Evolutionary conservation across 2,113 vertebrate genomes (phyloP).

Genomic region (Sceloporus tristichus): DNA sequence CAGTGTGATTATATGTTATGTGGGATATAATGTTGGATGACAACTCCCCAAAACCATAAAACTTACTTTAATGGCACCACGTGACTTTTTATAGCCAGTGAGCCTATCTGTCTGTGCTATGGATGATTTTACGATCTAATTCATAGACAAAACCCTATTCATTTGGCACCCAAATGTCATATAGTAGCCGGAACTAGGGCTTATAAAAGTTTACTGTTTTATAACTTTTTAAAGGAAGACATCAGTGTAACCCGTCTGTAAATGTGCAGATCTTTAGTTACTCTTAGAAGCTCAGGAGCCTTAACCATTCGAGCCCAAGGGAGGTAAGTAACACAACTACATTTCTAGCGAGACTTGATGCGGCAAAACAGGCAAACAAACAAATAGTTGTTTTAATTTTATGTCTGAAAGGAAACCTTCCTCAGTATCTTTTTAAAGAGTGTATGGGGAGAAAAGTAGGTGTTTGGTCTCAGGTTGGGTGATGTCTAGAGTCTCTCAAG

Average conservation of each 20-base stretch:
- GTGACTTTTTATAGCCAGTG: constrained; percentile 99
- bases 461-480: constrained; percentile 15
- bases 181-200: constrained; percentile 94
- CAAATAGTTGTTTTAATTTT: not conserved
- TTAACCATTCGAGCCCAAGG: constrained; percentile 83
- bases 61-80: constrained; percentile 99
- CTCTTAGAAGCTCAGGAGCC: constrained; percentile 85
- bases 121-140: constrained; percentile 99
- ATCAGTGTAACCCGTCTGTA: constrained; percentile 84
- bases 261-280: constrained; percentile 87
- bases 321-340: constrained; percentile 89
- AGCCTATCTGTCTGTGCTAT: constrained; percentile 98
- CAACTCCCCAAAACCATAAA: constrained; percentile 99
- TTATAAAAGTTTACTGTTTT: constrained; percentile 97
- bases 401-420: not conserved
- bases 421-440: constrained; percentile 68
- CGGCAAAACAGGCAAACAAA: constrained; percentile 66
- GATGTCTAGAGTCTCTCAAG: constrained; percentile 53
- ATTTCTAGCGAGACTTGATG: constrained; percentile 78
- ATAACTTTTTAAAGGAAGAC: constrained; percentile 90
- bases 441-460: constrained; percentile 61
- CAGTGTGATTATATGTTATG: constrained; percentile 99
- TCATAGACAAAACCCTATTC: constrained; percentile 99
- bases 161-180: constrained; percentile 98
- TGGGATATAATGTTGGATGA: constrained; percentile 98